Base-by-base conservation (phyloP, 2,797 vertebrate genomes). In the Leucoraja ocellata region DNA sequence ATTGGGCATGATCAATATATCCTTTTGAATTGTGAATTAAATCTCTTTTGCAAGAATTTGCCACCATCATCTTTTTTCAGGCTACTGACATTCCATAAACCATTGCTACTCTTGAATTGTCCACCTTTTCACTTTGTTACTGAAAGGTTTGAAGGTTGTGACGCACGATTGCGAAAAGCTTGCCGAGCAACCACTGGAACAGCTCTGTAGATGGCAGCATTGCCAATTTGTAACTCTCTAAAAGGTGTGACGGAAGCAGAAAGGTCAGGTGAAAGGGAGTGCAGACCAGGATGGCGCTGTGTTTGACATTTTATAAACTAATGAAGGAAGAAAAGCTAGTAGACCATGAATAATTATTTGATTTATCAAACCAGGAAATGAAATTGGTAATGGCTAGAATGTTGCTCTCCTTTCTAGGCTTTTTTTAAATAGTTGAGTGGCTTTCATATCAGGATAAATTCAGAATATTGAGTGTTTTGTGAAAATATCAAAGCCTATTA, bases 121-220 rank as follows among this genome's bases (percentile, higher is more conserved):
- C 25, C 25, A n/a, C 3, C 9, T 58, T 63, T 61, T n/a, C 83
- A 86, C 18, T 81, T 81, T 81, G 79, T 81, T 81, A 81, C 39
- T 28, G 11, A 25, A 63, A 58, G 54, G 25, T n/a, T 28, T 86
- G 23, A 16, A 61, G 28, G 13, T 63, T 63, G 83, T 63, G 10
- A 58, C 0, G 7, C 28, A 13, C 16, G n/a, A n/a, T n/a, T n/a
- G n/a, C n/a, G 46, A 32, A n/a, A 63, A 54, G 58, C 16, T 63
- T 63, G 28, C 54, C 32, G 83, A 86, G 32, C 25, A 86, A 86
- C 6, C 84, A 13, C 25, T 18, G 32, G 61, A 65, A 32, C 61
- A 65, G 32, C 61, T 32, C 61, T 65, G 84, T 63, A 88, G 84
- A 14, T 88, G 84, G 84, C 84, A 88, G 83, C 28, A 86, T 14